phyloP scores from a whole-genome alignment of 2,888 invertebrate genomes.

The Podotricha telesiphe region DNA sequence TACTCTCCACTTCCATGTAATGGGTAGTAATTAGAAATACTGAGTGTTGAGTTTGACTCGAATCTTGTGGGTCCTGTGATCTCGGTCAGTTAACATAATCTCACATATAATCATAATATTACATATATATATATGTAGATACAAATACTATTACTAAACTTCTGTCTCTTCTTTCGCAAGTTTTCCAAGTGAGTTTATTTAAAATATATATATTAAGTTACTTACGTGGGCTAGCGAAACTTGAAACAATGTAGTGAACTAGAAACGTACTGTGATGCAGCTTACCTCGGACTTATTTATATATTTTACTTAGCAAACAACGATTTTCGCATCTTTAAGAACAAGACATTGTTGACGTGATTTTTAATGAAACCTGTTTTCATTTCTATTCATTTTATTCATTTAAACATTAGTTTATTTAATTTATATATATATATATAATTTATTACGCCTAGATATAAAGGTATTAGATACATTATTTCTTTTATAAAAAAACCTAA shows the following conservation, averaged over 20 bases:
- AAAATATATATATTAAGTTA: conserved; percentile 2
- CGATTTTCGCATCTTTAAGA: conserved; percentile 8
- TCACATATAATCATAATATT: too few species aligned
- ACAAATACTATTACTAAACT: neutral
- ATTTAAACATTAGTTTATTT: neutral
- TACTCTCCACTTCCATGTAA: too few species aligned
- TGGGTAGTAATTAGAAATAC: too few species aligned
- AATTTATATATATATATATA: conserved; percentile 22
- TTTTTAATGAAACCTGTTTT: conserved; percentile 9
- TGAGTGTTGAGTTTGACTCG: too few species aligned
- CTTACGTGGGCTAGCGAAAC: neutral
- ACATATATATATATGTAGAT: neutral
- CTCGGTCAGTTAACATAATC: too few species aligned
- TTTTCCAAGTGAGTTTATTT: neutral
- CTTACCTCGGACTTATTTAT: conserved; percentile 5
- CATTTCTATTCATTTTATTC: neutral
- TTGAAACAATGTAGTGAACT: neutral
- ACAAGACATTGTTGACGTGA: conserved; percentile 5
- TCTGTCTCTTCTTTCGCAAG: neutral
- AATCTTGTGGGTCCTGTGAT: too few species aligned
- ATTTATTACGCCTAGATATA: too few species aligned
- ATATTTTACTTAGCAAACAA: conserved; percentile 16
- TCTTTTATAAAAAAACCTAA: too few species aligned
- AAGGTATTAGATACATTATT: too few species aligned
- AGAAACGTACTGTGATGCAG: conserved; percentile 4